These are phyloP conservation scores for Strigamia crassipes DNA, from an alignment of 2,888 invertebrate species.

Conservation along the genomic window DNA sequence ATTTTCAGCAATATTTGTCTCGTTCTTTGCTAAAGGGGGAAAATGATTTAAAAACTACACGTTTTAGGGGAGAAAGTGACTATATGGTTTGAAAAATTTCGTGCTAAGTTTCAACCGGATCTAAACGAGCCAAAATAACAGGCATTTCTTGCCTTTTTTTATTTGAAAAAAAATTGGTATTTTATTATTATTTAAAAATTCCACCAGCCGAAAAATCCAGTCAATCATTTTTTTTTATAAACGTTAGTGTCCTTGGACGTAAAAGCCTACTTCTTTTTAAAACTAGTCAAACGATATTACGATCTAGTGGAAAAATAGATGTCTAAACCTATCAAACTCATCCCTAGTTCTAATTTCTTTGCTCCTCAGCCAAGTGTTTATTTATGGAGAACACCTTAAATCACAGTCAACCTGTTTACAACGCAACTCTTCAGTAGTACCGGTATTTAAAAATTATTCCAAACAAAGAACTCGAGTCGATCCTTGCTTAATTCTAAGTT, in stretches of 20 bases:
- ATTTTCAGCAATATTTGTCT: slow-evolving; percentile 42
- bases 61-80: slow-evolving; percentile 24
- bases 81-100: slow-evolving; percentile 35
- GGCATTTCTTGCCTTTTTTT: neutral
- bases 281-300: slow-evolving; percentile 17
- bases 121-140: slow-evolving; percentile 15
- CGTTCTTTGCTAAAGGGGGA: slow-evolving; percentile 28
- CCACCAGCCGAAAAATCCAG: neutral
- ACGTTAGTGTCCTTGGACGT: neutral
- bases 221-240: neutral
- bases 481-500: neutral
- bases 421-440: neutral
- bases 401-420: slow-evolving; percentile 42
- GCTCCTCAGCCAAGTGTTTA: slow-evolving; percentile 22
- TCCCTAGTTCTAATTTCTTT: slow-evolving; percentile 22
- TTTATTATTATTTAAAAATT: neutral
- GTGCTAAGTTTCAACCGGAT: slow-evolving; percentile 21
- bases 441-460: neutral
- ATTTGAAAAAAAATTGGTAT: neutral
- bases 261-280: neutral
- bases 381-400: slow-evolving; percentile 30
- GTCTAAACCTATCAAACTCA: slow-evolving; percentile 38
- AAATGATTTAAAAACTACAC: slow-evolving; percentile 42
- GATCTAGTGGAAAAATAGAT: slow-evolving; percentile 28
- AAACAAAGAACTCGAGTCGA: neutral